Base-by-base conservation (phyloP, 35 echinoderm and acorn worm species). In the Heliocidaris erythrogramma region DNA sequence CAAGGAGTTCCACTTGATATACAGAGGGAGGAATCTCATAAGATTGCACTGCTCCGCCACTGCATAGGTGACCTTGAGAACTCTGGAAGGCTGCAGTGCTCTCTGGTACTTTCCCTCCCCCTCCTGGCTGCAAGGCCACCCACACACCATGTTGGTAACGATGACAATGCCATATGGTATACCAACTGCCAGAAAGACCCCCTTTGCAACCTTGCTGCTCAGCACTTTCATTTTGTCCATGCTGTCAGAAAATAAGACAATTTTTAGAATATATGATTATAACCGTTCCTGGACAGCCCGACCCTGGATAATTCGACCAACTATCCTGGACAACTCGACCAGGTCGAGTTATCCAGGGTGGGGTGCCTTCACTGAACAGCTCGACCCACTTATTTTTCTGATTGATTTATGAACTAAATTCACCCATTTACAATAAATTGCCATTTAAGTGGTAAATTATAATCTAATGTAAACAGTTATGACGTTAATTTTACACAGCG, bases 161-260 rank as follows among this genome's bases (percentile, higher is more conserved):
- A 97, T 96, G 59, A 59, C 90, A 47, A 97, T 49, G 30, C 53
- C 85, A 89, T 97, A 97, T 8, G 95, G 97, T 48, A 97, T 52
- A 10, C 97, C 97, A 13, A 96, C 49, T 86, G 90, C 94, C 21
- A 97, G 88, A 30, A 92, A 92, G 49, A n/a, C 48, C 13, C 91
- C 91, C 91, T 30, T 92, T 11, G 91, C 91, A 13, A 92, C 47
- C 27, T 59, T 92, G 50, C 91, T 59, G 27, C 91, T 59, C 18
- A 92, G 10, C n/a, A 59, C 91, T 59, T 59, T 92, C 49, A 92
- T 92, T 59, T n/a, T 49, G 50, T 92, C 91, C 91, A 92, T 89
- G 3, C 65, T 78, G 27, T 78, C 65, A 78, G 35, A 42, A 42
- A 42, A 42, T 42, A 42, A 42, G 35, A 42, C 0, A 42, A 1